Evolutionary conservation across 2,113 vertebrate genomes (phyloP), one percentile per base, ranked within the genome.

Genomic region (Leiothrix lutea): DNA sequence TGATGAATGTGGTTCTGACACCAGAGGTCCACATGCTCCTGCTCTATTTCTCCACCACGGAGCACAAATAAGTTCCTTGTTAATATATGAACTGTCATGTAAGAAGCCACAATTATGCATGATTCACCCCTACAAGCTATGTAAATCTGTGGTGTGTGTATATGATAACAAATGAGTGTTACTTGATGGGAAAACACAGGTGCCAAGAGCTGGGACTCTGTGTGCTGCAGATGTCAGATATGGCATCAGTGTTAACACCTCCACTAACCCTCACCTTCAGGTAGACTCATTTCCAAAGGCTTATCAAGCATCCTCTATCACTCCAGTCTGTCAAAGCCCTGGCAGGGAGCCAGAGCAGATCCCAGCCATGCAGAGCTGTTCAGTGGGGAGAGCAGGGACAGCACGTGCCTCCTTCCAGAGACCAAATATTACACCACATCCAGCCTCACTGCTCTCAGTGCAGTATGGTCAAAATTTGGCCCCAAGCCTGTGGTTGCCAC

Each of bases 51-150:
- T 84, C 56, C 88, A 86, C 61, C 56, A 77, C 10, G 0, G 25
- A 85, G 81, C 89, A 88, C 80, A 81, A 90, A 79, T 82, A 94
- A 92, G 90, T 75, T 90, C 54, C 73, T 91, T 80, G 74, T 90
- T 96, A 95, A 96, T 94, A 83, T 91, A 94, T 77, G 91, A 96
- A 95, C 94, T 96, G 95, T 97, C 96, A 96, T 92, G 87, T 87
- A 92, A 94, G 88, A 96, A 95, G 96, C 94, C 94, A 93, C 90
- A 95, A 92, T 95, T 91, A 94, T 90, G 91, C 90, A 95, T 96
- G 96, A 97, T 90, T 96, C 94, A 96, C 81, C 95, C 77, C 81
- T 83, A 78, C 72, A 7, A 94, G 91, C 89, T 78, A 93, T 94
- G 88, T 91, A 93, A 94, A 91, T 92, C 88, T 85, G 92, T 77